Evolutionary conservation across 2,888 invertebrate species (phyloP), one percentile per base, ranked within the genome.

Genomic region (Venustoraphidia nigricollis): DNA sequence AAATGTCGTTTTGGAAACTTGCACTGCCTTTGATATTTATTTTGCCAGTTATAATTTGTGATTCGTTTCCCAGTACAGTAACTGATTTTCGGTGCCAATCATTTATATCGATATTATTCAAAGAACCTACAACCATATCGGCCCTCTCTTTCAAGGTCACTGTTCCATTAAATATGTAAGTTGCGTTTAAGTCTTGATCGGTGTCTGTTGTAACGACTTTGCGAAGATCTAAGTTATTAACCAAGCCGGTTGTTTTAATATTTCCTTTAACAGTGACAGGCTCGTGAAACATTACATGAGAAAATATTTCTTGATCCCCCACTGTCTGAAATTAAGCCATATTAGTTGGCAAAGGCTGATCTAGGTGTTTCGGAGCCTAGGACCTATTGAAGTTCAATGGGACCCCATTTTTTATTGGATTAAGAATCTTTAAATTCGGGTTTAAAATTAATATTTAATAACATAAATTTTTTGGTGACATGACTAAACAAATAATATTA

Each of bases 1-100:
- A 50, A 1, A 68, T 58, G 46, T 63, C 53, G 14, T 63, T 58
- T n/a, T 59, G 52, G 38, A 73, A 67, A 36, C 59, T 55, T 11
- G 72, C 55, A 48, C 66, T 63, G 6, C 63, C 61, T 34, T 58
- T 50, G 1, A 71, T 54, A 2, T 58, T 66, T 75, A 76, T 77
- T 35, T 66, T 64, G 6, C 71, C 70, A 9, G 59, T 60, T 8
- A 77, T 61, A 5, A 59, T 57, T 56, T 75, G 73, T 9, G 58
- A 54, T 0, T 59, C 36, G 3, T 60, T 55, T 0, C 60, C 58
- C 4, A 54, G 53, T 10, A 57, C 58, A 58, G 64, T 64, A 1
- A 74, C 52, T 2, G 63, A 58, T n/a, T 60, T 57, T 36, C 57
- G 53, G 36, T 65, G 58, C 75, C 75, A 75, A 8, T 62, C 51